These are phyloP conservation scores for Trididemnum miniatum DNA, from an alignment of 23 tunicate genomes.

Conservation along the genomic window DNA sequence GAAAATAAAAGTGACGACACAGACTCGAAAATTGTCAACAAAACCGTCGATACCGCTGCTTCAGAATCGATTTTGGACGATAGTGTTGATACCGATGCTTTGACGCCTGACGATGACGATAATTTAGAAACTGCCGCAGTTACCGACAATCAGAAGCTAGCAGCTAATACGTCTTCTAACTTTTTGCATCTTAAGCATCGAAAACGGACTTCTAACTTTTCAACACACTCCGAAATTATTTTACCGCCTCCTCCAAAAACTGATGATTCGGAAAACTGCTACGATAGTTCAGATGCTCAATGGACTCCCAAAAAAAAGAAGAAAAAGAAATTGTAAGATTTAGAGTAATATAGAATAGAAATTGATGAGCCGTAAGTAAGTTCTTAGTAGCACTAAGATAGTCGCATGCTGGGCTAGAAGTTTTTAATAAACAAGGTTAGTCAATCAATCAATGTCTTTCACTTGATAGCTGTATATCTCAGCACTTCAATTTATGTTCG, in stretches of 20 bases:
- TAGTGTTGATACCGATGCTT: neutral
- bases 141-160: neutral
- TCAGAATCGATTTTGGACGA: neutral
- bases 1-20: neutral
- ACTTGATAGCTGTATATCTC: too few relatives aligned
- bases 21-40: neutral
- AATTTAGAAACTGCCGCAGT: neutral
- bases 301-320: constrained; percentile 8
- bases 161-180: neutral
- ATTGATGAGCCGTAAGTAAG: too few relatives aligned
- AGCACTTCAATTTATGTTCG: too few relatives aligned
- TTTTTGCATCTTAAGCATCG: neutral
- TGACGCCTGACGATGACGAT: neutral
- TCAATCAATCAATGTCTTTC: too few relatives aligned
- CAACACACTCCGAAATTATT: neutral
- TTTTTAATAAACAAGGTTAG: too few relatives aligned
- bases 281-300: constrained; percentile 29
- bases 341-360: too few relatives aligned
- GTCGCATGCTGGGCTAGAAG: too few relatives aligned
- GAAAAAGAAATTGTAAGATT: neutral
- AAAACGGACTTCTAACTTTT: neutral
- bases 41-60: neutral
- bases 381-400: too few relatives aligned
- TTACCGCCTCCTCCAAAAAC: neutral
- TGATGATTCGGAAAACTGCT: constrained; percentile 21